phyloP scores from a whole-genome alignment of 2,888 invertebrate genomes.

The Sclerodermus sp. region DNA sequence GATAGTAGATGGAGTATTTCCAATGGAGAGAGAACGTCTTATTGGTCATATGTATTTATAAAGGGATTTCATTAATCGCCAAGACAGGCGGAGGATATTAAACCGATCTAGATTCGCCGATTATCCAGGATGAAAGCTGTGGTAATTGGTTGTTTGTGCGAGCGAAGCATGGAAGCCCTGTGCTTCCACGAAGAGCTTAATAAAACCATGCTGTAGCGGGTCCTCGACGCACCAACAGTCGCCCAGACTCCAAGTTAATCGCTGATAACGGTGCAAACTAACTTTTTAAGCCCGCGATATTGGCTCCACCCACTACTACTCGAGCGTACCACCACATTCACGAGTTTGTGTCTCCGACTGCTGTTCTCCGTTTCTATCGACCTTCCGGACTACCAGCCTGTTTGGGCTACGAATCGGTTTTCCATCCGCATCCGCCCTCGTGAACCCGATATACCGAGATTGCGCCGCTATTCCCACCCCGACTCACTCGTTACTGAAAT shows the following conservation, averaged over 20 bases:
- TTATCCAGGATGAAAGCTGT: background rate
- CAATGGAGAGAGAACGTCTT: background rate
- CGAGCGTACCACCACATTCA: background rate
- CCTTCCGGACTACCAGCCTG: too few species aligned
- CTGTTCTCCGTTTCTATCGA: too few species aligned
- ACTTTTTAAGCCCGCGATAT: constrained; percentile 24
- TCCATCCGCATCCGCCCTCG: constrained; percentile 10
- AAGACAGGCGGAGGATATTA: background rate
- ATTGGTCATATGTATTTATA: too few species aligned
- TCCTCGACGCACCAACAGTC: background rate
- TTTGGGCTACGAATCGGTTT: constrained; percentile 4
- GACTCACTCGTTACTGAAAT: background rate
- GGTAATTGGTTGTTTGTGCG: constrained; percentile 6
- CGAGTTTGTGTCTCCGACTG: too few species aligned
- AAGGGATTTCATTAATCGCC: too few species aligned
- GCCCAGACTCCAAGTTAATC: constrained; percentile 14
- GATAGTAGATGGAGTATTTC: too few species aligned
- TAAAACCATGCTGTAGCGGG: constrained; percentile 12
- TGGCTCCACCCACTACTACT: background rate
- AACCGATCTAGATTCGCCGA: background rate
- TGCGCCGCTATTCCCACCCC: constrained; percentile 1
- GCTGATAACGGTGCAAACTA: constrained; percentile 21
- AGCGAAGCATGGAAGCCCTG: background rate
- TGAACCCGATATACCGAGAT: constrained; percentile 11
- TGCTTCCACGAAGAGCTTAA: constrained; percentile 9